phyloP scores from a whole-genome alignment of 1,140 invertebrate species.

The Cheumatopsyche charites region DNA sequence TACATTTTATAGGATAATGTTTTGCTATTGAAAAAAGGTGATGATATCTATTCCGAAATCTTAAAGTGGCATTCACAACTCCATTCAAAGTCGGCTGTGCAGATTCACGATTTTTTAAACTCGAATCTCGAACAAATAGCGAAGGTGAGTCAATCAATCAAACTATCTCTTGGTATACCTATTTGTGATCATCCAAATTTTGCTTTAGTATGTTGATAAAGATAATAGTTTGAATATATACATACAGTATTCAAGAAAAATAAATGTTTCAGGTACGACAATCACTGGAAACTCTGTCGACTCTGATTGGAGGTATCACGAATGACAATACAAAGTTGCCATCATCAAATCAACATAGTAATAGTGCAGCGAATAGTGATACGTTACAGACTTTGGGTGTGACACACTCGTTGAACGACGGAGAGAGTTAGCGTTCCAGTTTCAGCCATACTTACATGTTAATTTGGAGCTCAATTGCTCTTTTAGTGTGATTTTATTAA shows the following conservation, averaged over 20 bases:
- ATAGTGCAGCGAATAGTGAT: constrained; percentile 23
- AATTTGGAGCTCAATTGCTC: constrained; percentile 7
- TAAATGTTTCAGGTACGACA: constrained; percentile 62
- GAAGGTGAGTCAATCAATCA: constrained; percentile 56
- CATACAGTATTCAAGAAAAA: constrained; percentile 1
- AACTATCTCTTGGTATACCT: not conserved
- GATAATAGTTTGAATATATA: no score
- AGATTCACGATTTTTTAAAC: constrained; percentile 67
- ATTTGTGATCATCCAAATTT: no score
- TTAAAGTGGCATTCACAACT: constrained; percentile 65
- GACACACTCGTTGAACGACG: constrained; percentile 6
- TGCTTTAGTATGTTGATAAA: no score
- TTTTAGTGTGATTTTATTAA: constrained; percentile 30
- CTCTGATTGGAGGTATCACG: constrained; percentile 56
- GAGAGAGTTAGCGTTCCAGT: constrained; percentile 27
- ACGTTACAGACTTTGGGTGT: constrained; percentile 21
- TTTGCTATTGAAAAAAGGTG: constrained; percentile 53
- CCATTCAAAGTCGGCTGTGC: constrained; percentile 66
- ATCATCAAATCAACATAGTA: not conserved
- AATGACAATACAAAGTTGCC: constrained; percentile 38
- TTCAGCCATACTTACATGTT: constrained; percentile 13
- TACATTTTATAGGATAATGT: constrained; percentile 48
- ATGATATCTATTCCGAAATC: constrained; percentile 65
- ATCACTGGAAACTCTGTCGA: constrained; percentile 66
- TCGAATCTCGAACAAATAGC: constrained; percentile 68